Base-by-base conservation (phyloP, 2,888 invertebrate genomes). In the Amorpha juglandis region DNA sequence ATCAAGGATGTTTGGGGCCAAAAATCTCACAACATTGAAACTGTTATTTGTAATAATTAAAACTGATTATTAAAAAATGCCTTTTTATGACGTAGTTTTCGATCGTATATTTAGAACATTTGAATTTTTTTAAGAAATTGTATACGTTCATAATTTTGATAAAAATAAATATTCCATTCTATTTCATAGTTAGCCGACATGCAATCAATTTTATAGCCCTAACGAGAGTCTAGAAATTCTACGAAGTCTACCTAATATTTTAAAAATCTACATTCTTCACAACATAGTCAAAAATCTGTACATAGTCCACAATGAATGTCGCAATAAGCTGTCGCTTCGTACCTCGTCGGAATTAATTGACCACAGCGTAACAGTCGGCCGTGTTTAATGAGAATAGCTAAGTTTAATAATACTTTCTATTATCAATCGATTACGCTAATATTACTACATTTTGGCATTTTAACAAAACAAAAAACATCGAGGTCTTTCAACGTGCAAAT, bases 301-400 rank as follows among this genome's bases (percentile, higher is more conserved):
- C 47, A 53, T 47, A 27, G 33, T 47, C 62, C 62, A 63, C 27
- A 64, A 74, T 65, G 63, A 55, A 64, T 74, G 68, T 67, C 74
- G 67, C 72, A 70, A 42, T 16, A 65, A 50, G 19, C 35, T 47
- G 63, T 64, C 68, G 55, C 67, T 67, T 55, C 58, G 35, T 82
- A 81, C 81, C 80, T 77, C 75, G 77, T 75, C 76, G 78, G 73
- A 73, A 72, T 79, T 88, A 89, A 89, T 88, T 88, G 88, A 87
- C 88, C 83, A 80, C 78, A 77, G 74, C 77, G 71, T 74, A 27
- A 55, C 80, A 79, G 76, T 79, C 78, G 77, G 78, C 77, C 73
- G 78, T 70, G 65, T 76, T 78, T 76, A 79, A 78, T 75, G 79
- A 77, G 81, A 76, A 79, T 77, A 77, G 74, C 79, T 82, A 83